Base-by-base conservation (phyloP, 92 coral and sea anemone genomes). In the Actinostola sp. region DNA sequence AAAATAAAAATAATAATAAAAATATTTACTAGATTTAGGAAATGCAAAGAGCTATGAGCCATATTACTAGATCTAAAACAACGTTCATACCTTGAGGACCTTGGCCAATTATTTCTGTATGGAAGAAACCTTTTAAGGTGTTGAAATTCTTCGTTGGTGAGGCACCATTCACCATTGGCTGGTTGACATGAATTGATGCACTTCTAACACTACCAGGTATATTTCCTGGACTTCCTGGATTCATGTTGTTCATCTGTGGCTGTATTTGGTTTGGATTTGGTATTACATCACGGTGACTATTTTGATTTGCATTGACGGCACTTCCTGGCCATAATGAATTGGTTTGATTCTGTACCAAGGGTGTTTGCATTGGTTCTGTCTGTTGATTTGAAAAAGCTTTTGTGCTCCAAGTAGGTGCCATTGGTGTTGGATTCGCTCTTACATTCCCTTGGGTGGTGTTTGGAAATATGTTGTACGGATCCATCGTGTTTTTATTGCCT, bases 61-160 rank as follows among this genome's bases (percentile, higher is more conserved):
- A n/a, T n/a, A n/a, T n/a, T n/a, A n/a, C n/a, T n/a, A n/a, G n/a
- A n/a, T n/a, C n/a, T n/a, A n/a, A n/a, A n/a, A n/a, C n/a, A n/a
- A n/a, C n/a, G n/a, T 49, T 49, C 60, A 44, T 67, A 67, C 72
- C 72, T 67, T 33, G 35, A 26, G 38, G 38, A 9, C n/a, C n/a
- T n/a, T n/a, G n/a, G n/a, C 55, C 56, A 42, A 10, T 67, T 1
- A 15, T 67, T 67, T 67, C 72, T 17, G n/a, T 46, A 21, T 53
- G 43, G 30, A 67, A 67, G 72, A 67, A 67, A 27, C 72, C 72
- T 29, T 67, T 45, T 20, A 67, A 49, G 10, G 72, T 67, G 38
- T 68, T 68, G 12, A 50, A 10, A 28, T 51, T 51, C 5, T 25
- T 68, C 8, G 74, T 39, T 39, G 70, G 57, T 68, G 32, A 19